Evolutionary conservation across 2,888 invertebrate genomes (phyloP), one percentile per base, ranked within the genome.

Genomic region (Hirtodrosophila confusa): DNA sequence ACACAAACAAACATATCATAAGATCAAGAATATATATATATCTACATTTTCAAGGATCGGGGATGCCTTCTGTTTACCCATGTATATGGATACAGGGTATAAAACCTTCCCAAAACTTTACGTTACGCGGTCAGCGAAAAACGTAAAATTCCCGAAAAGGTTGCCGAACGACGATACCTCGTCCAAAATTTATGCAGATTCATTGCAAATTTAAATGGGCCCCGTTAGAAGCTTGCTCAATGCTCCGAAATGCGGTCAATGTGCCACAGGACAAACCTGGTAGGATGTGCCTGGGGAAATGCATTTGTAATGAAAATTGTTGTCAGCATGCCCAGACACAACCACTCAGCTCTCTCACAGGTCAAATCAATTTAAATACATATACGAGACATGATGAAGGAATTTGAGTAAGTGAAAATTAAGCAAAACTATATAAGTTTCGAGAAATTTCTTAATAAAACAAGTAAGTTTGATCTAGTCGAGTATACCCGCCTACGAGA

Each of bases 181-280:
- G 36, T 43, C 29, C 17, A 44, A 72, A 71, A 77, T 86, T 58
- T 80, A 86, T 84, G 88, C 86, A 86, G 75, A 86, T 83, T 83
- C 88, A 83, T 78, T 70, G 69, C 64, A 70, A 77, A 83, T 84
- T 88, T 77, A 72, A 88, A 77, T 80, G 33, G 69, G 64, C 43
- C 24, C 11, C 35, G 57, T 56, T 47, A 36, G 65, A 44, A 54
- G 33, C 53, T 44, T 47, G 45, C 47, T 43, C 57, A 61, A 51
- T 66, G 53, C 80, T 71, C 60, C 44, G 54, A 74, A 85, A 72
- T 83, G 86, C 86, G 88, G 88, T 82, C 83, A 83, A 75, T 70
- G 73, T 75, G 80, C 84, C 80, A 54, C 64, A 39, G 36, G 31
- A 53, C 37, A 40, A 44, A 10, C 39, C 17, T 31, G n/a, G 9